Conservation (phyloP, 35 echinoderm and acorn worm species). For the Heliocidaris erythrogramma region DNA sequence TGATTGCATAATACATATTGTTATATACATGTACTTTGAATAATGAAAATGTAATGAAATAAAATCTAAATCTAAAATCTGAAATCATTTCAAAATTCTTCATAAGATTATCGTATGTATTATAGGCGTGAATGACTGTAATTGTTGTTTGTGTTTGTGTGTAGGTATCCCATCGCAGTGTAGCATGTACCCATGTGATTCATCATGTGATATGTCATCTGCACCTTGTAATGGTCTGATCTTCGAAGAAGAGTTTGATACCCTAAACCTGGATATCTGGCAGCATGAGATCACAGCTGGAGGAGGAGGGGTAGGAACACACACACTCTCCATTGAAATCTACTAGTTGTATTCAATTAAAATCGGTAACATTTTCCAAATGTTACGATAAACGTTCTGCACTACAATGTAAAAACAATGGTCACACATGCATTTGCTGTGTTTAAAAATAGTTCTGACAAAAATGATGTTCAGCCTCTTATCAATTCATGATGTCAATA, state of each 20-base stretch:
- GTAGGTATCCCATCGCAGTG: background rate
- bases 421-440: background rate
- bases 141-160: background rate
- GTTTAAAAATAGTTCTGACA: background rate
- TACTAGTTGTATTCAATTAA: background rate
- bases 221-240: conserved; percentile 67
- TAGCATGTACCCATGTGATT: conserved; percentile 59
- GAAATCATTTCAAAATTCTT: too few relatives aligned
- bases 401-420: background rate
- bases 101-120: too few relatives aligned
- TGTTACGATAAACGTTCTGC: background rate
- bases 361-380: background rate
- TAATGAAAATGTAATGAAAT: too few relatives aligned
- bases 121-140: background rate
- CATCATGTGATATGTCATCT: conserved; percentile 52
- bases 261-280: conserved; percentile 78
- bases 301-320: conserved; percentile 82
- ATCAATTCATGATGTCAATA: too few relatives aligned
- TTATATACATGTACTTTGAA: too few relatives aligned
- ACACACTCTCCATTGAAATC: background rate
- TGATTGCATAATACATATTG: too few relatives aligned
- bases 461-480: background rate
- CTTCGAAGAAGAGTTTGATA: conserved; percentile 86
- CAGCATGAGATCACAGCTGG: conserved; percentile 92
- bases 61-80: too few relatives aligned